Base-by-base conservation (phyloP, 2,888 invertebrate genomes). In the Yponomeuta malinellus region DNA sequence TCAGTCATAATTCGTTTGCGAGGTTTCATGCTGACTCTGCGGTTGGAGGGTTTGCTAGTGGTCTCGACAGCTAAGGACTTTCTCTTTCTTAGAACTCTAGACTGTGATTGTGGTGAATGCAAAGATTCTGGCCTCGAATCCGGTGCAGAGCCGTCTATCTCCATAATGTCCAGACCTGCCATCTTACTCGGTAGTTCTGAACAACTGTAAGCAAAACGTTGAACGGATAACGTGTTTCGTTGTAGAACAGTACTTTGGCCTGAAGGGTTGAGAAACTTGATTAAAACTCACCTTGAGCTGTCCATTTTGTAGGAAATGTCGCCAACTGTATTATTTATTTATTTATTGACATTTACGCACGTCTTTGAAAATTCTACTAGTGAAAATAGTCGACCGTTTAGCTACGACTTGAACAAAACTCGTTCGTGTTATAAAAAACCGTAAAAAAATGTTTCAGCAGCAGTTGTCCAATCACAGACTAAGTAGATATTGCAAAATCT, bases 161-260 rank as follows among this genome's bases (percentile, higher is more conserved):
- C 92, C 89, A 90, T 88, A 76, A 92, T 81, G 78, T 89, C 92
- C 77, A 93, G 82, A 75, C 88, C 83, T 73, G 92, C 92, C 91
- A 93, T 89, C 83, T 88, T 87, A 78, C 75, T 83, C 4, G 89
- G 92, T 72, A 93, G 78, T 72, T 93, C 92, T 1, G 52, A 59
- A 15, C 52, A 78, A 74, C 52, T 59, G 15, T 15, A 59, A 59
- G 15, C 1, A 15, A 59, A 59, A 9, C 6, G 69, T 90, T 92
- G 73, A 78, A 78, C 80, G 89, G 8, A 8, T 43, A 43, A 43
- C 43, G 43, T 43, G 43, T 43, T 5, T 43, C 89, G 83, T 70
- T 83, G 52, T 15, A 15, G 52, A 5, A 59, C 52, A 8, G 43
- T 43, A 43, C 52, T 59, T 59, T 15, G 52, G 52, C 52, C 3